These are phyloP conservation scores for Bombus picipes DNA, from an alignment of 1,140 invertebrate genomes.

Conservation along the genomic window DNA sequence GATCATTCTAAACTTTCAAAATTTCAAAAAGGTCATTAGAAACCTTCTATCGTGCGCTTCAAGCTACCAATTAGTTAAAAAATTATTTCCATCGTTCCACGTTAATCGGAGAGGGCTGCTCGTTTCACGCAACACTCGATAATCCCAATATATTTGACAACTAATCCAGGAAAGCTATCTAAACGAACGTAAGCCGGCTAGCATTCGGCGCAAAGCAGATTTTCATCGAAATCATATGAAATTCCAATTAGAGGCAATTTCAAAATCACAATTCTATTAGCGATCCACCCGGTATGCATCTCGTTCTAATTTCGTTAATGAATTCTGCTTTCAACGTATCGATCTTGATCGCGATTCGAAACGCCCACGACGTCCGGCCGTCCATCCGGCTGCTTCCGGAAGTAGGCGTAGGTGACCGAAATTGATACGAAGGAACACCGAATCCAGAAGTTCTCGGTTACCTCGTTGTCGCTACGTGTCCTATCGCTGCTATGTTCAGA, in stretches of 20 bases:
- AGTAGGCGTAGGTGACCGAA: slow-evolving; percentile 49
- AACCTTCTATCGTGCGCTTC: neutral
- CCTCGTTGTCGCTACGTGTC: neutral
- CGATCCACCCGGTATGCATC: neutral
- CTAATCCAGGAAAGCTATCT: too few relatives aligned
- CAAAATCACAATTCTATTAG: neutral
- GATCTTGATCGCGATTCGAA: slow-evolving; percentile 38
- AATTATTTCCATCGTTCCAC: neutral
- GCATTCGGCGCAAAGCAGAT: too few relatives aligned
- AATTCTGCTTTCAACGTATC: slow-evolving; percentile 2
- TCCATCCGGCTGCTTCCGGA: slow-evolving; percentile 37
- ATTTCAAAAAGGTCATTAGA: neutral
- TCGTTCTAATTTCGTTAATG: slow-evolving; percentile 17
- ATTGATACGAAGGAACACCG: slow-evolving; percentile 28
- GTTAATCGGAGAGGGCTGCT: neutral
- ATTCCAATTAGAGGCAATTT: neutral
- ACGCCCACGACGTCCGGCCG: slow-evolving; percentile 33
- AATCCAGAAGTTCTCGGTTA: neutral
- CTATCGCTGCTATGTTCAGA: too few relatives aligned
- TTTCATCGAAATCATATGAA: too few relatives aligned
- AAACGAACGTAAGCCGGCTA: too few relatives aligned
- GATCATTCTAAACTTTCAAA: neutral
- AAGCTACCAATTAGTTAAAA: neutral
- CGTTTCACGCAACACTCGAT: too few relatives aligned
- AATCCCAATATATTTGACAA: too few relatives aligned